Evolutionary conservation across 2,888 invertebrate genomes (phyloP).

Genomic region (Adineta ricciae): DNA sequence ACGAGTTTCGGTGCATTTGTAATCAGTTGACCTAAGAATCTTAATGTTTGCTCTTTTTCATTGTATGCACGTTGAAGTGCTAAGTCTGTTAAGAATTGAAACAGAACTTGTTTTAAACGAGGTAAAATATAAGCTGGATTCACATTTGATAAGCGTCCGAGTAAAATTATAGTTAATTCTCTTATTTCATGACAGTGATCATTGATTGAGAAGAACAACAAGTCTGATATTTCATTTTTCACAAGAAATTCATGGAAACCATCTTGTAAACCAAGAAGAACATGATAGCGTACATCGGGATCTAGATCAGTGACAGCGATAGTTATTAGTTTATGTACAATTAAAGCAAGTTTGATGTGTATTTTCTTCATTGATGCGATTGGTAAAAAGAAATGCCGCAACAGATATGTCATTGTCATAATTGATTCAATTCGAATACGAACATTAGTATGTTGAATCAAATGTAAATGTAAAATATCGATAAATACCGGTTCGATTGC

Average conservation of each 20-base stretch:
- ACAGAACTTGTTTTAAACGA: constrained; percentile 76
- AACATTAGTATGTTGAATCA: neutral
- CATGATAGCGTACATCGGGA: constrained; percentile 82
- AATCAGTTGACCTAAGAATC: constrained; percentile 85
- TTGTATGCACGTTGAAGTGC: constrained; percentile 75
- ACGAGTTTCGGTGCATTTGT: constrained; percentile 84
- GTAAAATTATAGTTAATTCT: constrained; percentile 80
- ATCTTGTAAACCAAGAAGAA: constrained; percentile 65
- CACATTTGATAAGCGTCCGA: constrained; percentile 77
- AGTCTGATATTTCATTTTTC: constrained; percentile 84
- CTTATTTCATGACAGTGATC: constrained; percentile 92
- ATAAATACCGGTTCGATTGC: neutral
- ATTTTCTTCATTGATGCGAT: neutral
- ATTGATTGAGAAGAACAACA: constrained; percentile 83
- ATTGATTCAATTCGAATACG: neutral
- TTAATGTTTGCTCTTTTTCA: constrained; percentile 68
- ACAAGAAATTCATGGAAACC: constrained; percentile 89
- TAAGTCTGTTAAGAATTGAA: constrained; percentile 73
- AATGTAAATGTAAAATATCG: neutral
- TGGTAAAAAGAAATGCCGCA: neutral
- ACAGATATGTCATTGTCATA: neutral
- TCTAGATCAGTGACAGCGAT: constrained; percentile 30
- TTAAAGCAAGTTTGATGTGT: neutral
- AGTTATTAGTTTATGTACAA: neutral
- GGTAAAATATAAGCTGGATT: constrained; percentile 99